Percentiles rank a stretch among this genome's conserved stretches.
These are phyloP conservation scores for Rhipidura dahli DNA, from an alignment of 2,113 vertebrate species.

Conservation along the genomic window DNA sequence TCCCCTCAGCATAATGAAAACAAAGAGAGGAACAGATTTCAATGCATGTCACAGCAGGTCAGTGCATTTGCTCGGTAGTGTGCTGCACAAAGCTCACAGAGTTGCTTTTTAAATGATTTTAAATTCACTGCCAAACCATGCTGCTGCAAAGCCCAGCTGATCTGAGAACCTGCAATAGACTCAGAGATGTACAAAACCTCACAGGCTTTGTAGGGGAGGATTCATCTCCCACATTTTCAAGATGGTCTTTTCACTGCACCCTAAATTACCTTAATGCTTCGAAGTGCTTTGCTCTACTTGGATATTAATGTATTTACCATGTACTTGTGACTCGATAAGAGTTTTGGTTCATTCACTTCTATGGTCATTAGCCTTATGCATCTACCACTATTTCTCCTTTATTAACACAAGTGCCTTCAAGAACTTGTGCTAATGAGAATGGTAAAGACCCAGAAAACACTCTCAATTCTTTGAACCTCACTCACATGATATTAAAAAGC, in stretches of 20 bases:
- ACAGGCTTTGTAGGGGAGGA: background rate
- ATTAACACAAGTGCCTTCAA: conserved; percentile 3
- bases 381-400: background rate
- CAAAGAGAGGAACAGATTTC: conserved; percentile 13
- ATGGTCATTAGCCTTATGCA: background rate
- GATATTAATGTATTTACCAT: background rate
- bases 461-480: background rate
- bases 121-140: background rate
- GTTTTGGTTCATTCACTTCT: background rate
- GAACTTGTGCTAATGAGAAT: background rate
- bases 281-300: background rate
- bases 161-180: background rate
- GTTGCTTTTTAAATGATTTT: background rate
- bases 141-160: background rate
- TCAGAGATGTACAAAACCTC: background rate
- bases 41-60: background rate
- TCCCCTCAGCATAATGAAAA: background rate
- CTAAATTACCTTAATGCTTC: background rate
- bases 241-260: background rate
- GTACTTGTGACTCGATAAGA: background rate
- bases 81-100: background rate
- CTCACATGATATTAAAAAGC: background rate
- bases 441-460: background rate
- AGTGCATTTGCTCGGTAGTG: background rate
- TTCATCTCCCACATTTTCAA: background rate